Evolutionary conservation across 2,113 vertebrate genomes (phyloP).

Genomic region (Dipodomys spectabilis): DNA sequence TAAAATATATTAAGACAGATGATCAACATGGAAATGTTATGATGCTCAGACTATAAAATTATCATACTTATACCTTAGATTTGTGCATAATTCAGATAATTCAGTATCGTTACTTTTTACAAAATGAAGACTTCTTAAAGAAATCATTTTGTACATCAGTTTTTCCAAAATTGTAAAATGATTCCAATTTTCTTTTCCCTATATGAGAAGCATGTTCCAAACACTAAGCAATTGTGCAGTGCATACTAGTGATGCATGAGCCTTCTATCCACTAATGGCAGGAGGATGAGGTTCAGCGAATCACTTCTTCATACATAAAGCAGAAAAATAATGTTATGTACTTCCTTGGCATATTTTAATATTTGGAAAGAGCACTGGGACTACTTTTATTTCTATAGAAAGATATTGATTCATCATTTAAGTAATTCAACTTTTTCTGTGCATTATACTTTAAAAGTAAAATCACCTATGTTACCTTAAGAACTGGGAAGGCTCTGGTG

Average conservation of each 20-base stretch:
- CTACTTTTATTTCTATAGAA: slow-evolving; percentile 5
- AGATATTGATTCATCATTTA: slow-evolving; percentile 27
- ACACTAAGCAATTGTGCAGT: not conserved
- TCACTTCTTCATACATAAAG: not conserved
- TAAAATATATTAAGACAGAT: not conserved
- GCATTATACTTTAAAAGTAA: slow-evolving; percentile 40
- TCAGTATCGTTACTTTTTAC: not conserved
- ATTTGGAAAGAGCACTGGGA: not conserved
- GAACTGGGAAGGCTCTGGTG: slow-evolving; percentile 30
- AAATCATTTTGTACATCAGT: not conserved
- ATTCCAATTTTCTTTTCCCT: not conserved
- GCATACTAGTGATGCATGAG: not conserved
- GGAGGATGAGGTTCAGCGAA: not conserved
- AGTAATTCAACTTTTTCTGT: not conserved
- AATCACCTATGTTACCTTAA: not conserved
- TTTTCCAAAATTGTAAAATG: not conserved
- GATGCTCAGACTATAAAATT: not conserved
- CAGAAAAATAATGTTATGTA: not conserved
- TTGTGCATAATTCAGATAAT: not conserved
- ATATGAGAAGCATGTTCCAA: not conserved
- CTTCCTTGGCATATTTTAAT: not conserved
- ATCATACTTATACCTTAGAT: not conserved
- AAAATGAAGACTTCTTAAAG: not conserved
- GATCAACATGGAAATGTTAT: not conserved
- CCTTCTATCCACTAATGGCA: not conserved